Base-by-base conservation (phyloP, 2,888 invertebrate genomes). In the Drosophila leonis region DNA sequence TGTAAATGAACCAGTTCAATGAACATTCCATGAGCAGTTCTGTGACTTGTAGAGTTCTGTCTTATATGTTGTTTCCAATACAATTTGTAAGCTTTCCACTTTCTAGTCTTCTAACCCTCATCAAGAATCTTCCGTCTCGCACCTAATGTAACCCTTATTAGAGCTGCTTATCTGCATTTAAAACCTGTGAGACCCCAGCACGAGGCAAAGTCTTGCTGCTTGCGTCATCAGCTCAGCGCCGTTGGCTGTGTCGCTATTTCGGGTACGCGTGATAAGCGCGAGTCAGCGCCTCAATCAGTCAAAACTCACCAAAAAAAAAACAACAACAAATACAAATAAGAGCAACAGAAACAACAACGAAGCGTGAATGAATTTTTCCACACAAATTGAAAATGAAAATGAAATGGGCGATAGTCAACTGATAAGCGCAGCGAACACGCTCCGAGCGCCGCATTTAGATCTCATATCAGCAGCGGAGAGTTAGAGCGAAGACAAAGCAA, bases 301-400 rank as follows among this genome's bases (percentile, higher is more conserved):
- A 74, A 66, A 80, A 80, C 71, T 70, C 76, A 69, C 46, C 61
- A 49, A 60, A 60, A 52, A 48, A 27, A 33, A 7, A 55, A 63
- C 55, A 48, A 75, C 61, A 64, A 48, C 56, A 67, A 79, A 76
- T 65, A 85, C 57, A 72, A 85, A 88, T 54, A 80, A 54, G 51
- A 69, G 57, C 59, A 59, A 51, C 20, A 59, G 31, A 49, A 57
- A 61, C 61, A 55, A 81, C 65, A 72, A 49, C 54, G 49, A 69
- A 71, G 73, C 73, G 78, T 88, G 89, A 87, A 88, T 88, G 87
- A 87, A 85, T 88, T 80, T 72, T 85, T 85, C 81, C 70, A 78
- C 77, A 80, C 88, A 88, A 85, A 88, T 88, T 81, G 80, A 88
- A 85, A 84, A 75, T 63, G 76, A 83, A 86, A 83, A 80, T 70